Evolutionary conservation across 37 sponge, comb jelly and placozoan genomes (phyloP).

Genomic region (Spongilla lacustris): DNA sequence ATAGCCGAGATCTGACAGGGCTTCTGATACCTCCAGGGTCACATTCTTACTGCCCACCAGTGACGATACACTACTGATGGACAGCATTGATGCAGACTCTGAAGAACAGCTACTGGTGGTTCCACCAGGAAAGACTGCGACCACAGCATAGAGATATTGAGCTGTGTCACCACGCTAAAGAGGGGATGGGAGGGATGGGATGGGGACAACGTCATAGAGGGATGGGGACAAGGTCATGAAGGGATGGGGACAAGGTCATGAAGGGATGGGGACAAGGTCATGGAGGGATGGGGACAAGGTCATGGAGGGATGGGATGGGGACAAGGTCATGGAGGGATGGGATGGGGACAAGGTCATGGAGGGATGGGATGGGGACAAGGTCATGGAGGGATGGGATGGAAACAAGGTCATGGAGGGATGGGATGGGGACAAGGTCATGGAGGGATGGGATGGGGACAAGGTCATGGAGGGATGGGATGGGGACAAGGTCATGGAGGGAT

Average conservation of each 20-base stretch:
- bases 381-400: neutral
- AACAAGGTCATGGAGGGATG: neutral
- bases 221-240: neutral
- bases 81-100: neutral
- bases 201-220: neutral
- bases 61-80: neutral
- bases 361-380: neutral
- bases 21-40: neutral
- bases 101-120: neutral
- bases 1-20: constrained; percentile 1
- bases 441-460: neutral
- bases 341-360: neutral
- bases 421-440: neutral
- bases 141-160: neutral
- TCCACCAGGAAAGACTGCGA: neutral
- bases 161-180: neutral
- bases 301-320: neutral
- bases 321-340: neutral
- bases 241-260: constrained; percentile 30
- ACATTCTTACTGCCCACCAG: neutral
- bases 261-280: constrained; percentile 4
- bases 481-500: neutral
- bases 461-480: neutral
- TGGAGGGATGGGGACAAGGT: neutral
- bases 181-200: neutral